Conservation (phyloP, 2,113 vertebrate genomes). For the Ariopsis seemanni region DNA sequence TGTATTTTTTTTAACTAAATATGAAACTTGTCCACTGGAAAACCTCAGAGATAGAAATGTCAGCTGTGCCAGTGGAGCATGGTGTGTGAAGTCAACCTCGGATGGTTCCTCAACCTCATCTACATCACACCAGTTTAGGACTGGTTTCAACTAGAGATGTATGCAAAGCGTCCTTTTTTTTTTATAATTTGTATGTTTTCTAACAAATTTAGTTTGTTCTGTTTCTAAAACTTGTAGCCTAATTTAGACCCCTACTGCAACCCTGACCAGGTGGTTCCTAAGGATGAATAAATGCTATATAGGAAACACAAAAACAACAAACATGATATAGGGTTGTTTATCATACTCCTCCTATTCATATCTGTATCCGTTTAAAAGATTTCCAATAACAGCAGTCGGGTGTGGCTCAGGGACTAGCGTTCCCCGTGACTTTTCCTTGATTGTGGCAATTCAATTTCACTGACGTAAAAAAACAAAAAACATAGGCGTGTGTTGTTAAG, state of each 20-base stretch:
- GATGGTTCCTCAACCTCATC: neutral
- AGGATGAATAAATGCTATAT: neutral
- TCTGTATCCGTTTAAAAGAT: too few species aligned
- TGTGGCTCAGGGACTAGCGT: too few species aligned
- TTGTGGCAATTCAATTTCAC: neutral
- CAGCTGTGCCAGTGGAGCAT: neutral
- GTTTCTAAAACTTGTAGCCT: neutral
- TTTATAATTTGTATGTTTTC: too few species aligned
- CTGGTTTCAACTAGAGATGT: neutral
- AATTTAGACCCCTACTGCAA: neutral
- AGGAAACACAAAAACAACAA: neutral
- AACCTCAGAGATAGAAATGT: neutral
- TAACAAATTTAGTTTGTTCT: neutral
- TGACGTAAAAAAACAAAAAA: neutral
- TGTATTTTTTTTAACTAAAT: neutral
- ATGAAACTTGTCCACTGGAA: neutral
- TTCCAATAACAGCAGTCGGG: too few species aligned
- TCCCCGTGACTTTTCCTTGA: too few species aligned
- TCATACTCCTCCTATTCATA: neutral
- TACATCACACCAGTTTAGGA: neutral
- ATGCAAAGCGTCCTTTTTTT: too few species aligned
- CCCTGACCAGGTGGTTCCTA: neutral
- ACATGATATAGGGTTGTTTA: neutral
- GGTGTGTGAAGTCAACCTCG: neutral
- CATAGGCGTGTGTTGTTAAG: too few species aligned